Evolutionary conservation across 2,113 vertebrate genomes (phyloP).

Genomic region (Larimichthys polyactis): DNA sequence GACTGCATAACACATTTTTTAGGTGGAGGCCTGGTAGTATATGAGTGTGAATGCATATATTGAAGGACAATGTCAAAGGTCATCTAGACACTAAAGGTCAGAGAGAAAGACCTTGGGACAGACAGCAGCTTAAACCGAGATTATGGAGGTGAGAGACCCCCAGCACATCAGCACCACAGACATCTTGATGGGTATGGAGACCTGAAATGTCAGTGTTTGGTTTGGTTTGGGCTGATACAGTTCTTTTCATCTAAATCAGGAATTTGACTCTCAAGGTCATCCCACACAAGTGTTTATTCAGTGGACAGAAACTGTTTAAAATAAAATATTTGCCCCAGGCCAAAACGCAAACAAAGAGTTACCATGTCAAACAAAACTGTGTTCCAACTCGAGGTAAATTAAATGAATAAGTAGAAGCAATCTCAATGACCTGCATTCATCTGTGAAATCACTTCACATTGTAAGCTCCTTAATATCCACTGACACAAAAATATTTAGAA

Average conservation of each 20-base stretch:
- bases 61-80: slow-evolving; percentile 55
- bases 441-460: not conserved
- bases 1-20: slow-evolving; percentile 31
- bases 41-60: slow-evolving; percentile 16
- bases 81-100: slow-evolving; percentile 61
- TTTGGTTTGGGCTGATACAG: slow-evolving; percentile 19
- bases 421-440: not conserved
- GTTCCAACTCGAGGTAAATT: no score
- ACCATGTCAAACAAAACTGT: no score
- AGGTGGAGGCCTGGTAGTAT: slow-evolving; percentile 22
- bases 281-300: not conserved
- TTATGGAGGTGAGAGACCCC: slow-evolving; percentile 57
- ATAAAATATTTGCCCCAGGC: no score
- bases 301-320: not conserved
- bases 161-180: slow-evolving; percentile 42
- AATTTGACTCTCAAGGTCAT: slow-evolving; percentile 2
- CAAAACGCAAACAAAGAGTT: no score
- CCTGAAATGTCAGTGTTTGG: slow-evolving; percentile 27
- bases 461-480: not conserved
- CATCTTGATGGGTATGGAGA: not conserved
- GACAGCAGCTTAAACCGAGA: slow-evolving; percentile 72
- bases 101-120: slow-evolving; percentile 59
- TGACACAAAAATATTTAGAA: not conserved
- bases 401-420: not conserved
- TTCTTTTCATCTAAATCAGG: not conserved